Evolutionary conservation across 2,888 invertebrate species (phyloP), one percentile per base, ranked within the genome.

Genomic region (Tortricodes alternella): DNA sequence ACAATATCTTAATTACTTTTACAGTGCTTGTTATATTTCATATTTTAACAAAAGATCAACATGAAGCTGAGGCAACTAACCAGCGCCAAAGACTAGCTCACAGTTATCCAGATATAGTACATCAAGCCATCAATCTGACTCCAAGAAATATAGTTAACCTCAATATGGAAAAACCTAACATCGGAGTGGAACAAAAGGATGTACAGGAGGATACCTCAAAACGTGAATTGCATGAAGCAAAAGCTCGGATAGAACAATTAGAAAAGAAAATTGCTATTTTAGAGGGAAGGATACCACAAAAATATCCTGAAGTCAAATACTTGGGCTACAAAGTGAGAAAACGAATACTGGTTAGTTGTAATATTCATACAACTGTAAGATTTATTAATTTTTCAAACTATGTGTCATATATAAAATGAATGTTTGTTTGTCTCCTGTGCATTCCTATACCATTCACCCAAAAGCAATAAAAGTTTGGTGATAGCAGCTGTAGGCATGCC

Each of bases 311-410:
- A 77, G 98, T 99, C 0, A 96, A 95, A 78, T 98, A 97, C 78
- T 91, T 98, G 11, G 98, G 97, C 66, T 98, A 98, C 79, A 95
- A 97, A 74, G 95, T 96, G 65, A 93, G 99, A 53, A 98, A 97
- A 80, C 92, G 99, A 64, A 98, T 99, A 72, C 88, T 99, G 88
- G 96, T 98, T 76, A 85, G 89, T 72, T 9, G 41, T 44, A 43
- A 11, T n/a, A 5, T n/a, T 24, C 15, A 13, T 29, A n/a, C 11
- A n/a, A 3, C 11, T 29, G 11, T 29, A 29, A 11, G 11, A 29
- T 11, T 11, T 29, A n/a, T n/a, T 29, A 9, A 29, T 9, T 29
- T 3, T n/a, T n/a, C 27, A 3, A 11, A 9, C n/a, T 29, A n/a
- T 4, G 9, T 29, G 9, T 4, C 29, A 29, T 29, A 9, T 19